phyloP scores from a whole-genome alignment of 1,140 invertebrate species.

The Apolygus lucorum region DNA sequence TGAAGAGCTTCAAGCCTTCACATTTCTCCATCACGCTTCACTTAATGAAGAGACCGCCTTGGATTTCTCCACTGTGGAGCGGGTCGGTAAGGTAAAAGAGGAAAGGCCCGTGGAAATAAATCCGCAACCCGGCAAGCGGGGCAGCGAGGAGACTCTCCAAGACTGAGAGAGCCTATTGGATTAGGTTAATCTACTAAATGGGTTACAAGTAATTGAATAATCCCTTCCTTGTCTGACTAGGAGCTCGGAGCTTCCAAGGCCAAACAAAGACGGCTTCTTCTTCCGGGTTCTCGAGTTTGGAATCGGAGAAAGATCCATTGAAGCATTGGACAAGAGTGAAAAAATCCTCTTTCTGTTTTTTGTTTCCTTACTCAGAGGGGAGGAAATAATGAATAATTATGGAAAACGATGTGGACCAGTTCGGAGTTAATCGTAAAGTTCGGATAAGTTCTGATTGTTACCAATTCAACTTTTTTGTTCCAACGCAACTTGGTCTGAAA shows the following conservation, averaged over 20 bases:
- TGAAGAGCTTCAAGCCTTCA: too few relatives aligned
- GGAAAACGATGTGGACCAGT: background rate
- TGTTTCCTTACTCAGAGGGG: background rate
- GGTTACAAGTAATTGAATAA: slow-evolving; percentile 17
- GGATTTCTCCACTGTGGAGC: too few relatives aligned
- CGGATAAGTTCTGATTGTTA: too few relatives aligned
- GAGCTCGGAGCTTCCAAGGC: background rate
- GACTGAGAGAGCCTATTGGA: slow-evolving; percentile 1
- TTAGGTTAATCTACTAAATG: slow-evolving; percentile 17
- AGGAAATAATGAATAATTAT: background rate
- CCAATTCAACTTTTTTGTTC: too few relatives aligned
- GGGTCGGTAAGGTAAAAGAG: background rate
- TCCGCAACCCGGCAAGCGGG: background rate
- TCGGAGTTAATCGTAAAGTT: too few relatives aligned
- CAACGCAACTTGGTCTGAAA: too few relatives aligned
- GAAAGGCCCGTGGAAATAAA: background rate
- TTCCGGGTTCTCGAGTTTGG: background rate
- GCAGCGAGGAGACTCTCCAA: background rate
- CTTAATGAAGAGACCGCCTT: too few relatives aligned
- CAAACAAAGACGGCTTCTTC: slow-evolving; percentile 3
- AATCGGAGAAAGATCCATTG: background rate
- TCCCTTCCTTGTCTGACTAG: background rate
- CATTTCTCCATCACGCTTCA: too few relatives aligned
- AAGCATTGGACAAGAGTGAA: background rate
- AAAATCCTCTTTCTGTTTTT: background rate